Conservation (phyloP, 2,888 invertebrate species). For the Rapana venosa region DNA sequence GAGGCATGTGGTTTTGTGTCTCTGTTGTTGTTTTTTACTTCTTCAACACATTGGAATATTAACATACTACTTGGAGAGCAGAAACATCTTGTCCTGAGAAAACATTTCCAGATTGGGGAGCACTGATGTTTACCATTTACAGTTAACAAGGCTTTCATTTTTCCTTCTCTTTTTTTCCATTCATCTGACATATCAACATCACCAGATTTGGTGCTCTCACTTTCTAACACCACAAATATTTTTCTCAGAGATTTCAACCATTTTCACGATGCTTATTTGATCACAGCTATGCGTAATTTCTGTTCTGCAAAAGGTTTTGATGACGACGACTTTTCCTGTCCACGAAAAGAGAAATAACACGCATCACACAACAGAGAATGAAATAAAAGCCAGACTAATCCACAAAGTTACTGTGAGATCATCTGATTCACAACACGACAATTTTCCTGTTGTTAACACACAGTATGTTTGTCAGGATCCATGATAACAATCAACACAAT, state of each 20-base stretch:
- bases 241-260: neutral
- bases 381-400: neutral
- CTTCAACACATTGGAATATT: too few relatives aligned
- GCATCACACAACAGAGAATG: neutral
- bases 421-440: neutral
- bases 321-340: conserved; percentile 9
- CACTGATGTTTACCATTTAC: too few relatives aligned
- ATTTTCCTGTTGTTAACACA: conserved; percentile 1
- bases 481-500: neutral
- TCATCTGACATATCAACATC: neutral
- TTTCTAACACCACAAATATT: neutral
- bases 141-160: too few relatives aligned
- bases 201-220: neutral
- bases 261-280: conserved; percentile 2
- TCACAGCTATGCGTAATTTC: conserved; percentile 11
- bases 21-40: too few relatives aligned
- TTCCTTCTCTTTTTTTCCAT: too few relatives aligned
- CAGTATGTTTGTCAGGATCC: neutral
- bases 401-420: neutral
- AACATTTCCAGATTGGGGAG: too few relatives aligned
- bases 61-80: too few relatives aligned
- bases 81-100: too few relatives aligned
- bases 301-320: conserved; percentile 23
- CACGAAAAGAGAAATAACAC: neutral
- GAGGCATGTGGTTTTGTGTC: too few relatives aligned